Evolutionary conservation across 2,113 vertebrate species (phyloP).

Genomic region (Pteropus alecto): DNA sequence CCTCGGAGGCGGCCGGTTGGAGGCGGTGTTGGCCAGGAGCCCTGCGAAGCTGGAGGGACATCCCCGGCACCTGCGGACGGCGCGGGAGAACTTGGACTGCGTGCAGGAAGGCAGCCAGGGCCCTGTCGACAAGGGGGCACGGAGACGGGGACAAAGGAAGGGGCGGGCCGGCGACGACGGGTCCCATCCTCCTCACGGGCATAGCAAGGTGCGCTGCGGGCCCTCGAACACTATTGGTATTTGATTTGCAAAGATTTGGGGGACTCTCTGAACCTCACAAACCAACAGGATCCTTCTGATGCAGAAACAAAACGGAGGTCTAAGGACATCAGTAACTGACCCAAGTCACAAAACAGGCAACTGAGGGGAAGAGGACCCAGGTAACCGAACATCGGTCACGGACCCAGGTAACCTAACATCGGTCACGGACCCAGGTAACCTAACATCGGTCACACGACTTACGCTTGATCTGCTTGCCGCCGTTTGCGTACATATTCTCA

Average conservation of each 20-base stretch:
- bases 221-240: neutral
- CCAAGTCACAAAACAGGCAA: neutral
- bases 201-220: neutral
- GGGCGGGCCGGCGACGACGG: no score
- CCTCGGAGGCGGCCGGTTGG: slow-evolving; percentile 9
- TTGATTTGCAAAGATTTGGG: neutral
- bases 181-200: slow-evolving; percentile 61
- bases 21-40: slow-evolving; percentile 56
- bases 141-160: no score
- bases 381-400: no score
- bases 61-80: slow-evolving; percentile 78
- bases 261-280: neutral
- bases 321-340: neutral
- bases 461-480: neutral
- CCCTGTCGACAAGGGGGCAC: slow-evolving; percentile 48
- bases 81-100: slow-evolving; percentile 76
- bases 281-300: neutral
- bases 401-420: neutral
- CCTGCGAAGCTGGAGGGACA: slow-evolving; percentile 78
- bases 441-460: no score
- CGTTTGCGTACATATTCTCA: neutral
- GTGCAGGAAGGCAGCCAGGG: slow-evolving; percentile 84
- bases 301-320: neutral
- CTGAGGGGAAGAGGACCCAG: neutral
- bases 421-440: no score